These are phyloP conservation scores for Herpailurus yagouaroundi DNA, from an alignment of 2,113 vertebrate species.

Conservation along the genomic window DNA sequence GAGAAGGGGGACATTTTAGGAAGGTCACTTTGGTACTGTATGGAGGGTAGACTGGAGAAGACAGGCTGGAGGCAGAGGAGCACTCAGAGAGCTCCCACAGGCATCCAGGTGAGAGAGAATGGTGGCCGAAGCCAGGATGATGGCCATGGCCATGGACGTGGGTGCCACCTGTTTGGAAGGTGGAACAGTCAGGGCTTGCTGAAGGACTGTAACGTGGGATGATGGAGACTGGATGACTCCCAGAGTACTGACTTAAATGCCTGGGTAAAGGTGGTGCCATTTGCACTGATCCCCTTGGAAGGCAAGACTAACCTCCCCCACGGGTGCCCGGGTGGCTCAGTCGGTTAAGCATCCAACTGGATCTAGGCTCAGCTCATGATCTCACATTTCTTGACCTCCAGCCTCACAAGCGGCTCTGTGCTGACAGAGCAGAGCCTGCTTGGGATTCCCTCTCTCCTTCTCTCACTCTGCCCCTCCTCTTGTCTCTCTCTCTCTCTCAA, in stretches of 20 bases:
- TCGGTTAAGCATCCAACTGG: too few species aligned
- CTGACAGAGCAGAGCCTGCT: too few species aligned
- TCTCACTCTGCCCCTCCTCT: too few species aligned
- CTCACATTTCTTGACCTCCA: too few species aligned
- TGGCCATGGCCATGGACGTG: not conserved
- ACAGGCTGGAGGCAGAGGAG: not conserved
- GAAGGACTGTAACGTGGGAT: accelerated
- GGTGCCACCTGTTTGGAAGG: not conserved
- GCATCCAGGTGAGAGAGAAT: not conserved
- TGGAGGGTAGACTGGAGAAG: not conserved
- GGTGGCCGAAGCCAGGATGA: not conserved
- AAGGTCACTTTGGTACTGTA: not conserved
- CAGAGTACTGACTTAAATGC: not conserved
- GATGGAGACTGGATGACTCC: not conserved
- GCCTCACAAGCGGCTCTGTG: too few species aligned
- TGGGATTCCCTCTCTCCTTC: too few species aligned
- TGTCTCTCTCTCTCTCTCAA: too few species aligned
- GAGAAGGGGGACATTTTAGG: not conserved
- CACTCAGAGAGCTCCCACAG: not conserved
- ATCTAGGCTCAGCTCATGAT: too few species aligned
- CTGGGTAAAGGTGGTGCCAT: not conserved
- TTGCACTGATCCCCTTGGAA: not conserved
- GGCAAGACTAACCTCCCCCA: not conserved
- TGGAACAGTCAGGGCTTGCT: not conserved
- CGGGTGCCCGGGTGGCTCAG: too few species aligned